phyloP scores from a whole-genome alignment of 2,888 invertebrate species.

The Chironomus tentans region DNA sequence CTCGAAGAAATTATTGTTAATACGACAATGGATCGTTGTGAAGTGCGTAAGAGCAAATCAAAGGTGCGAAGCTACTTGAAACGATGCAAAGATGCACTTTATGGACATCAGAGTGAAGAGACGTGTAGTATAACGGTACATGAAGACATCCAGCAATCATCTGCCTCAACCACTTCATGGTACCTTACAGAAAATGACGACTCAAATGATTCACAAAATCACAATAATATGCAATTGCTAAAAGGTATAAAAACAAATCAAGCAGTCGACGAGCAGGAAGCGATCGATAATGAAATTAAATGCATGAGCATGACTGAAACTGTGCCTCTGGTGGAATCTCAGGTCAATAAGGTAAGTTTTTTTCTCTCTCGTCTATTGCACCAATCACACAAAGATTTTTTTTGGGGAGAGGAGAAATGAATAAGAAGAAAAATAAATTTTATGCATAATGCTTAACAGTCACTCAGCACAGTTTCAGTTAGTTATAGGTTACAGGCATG shows the following conservation, averaged over 20 bases:
- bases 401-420: background rate
- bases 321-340: constrained; percentile 22
- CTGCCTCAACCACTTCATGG: constrained; percentile 30
- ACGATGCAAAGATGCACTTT: constrained; percentile 41
- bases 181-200: constrained; percentile 27
- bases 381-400: background rate
- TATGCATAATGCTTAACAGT: background rate
- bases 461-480: background rate
- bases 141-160: constrained; percentile 24
- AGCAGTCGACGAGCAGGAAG: constrained; percentile 19
- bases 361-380: background rate
- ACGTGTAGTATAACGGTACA: constrained; percentile 27
- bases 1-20: constrained; percentile 16
- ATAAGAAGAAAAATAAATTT: background rate
- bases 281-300: constrained; percentile 26
- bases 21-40: constrained; percentile 19
- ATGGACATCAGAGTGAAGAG: constrained; percentile 32
- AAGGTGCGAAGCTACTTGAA: constrained; percentile 41
- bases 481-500: background rate
- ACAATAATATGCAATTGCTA: constrained; percentile 9
- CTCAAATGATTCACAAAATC: constrained; percentile 14
- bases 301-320: constrained; percentile 25
- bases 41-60: constrained; percentile 39
- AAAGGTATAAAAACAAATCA: constrained; percentile 20
- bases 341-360: constrained; percentile 22